Evolutionary conservation across 2,113 vertebrate genomes (phyloP).

Genomic region (Merops nubicus): DNA sequence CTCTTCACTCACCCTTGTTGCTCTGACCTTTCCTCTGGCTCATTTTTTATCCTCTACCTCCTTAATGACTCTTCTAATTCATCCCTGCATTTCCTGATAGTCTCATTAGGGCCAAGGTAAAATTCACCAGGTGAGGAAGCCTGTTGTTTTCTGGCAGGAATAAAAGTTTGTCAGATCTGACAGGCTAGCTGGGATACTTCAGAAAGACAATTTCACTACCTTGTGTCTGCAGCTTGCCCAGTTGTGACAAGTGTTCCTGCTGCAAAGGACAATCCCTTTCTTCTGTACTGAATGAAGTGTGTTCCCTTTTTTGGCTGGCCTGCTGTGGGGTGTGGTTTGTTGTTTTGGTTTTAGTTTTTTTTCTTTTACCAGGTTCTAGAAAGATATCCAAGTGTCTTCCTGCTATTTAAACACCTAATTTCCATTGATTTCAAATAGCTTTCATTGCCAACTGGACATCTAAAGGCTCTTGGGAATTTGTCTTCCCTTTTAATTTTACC

Average conservation of each 20-base stretch:
- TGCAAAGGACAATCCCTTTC: neutral
- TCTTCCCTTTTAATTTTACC: neutral
- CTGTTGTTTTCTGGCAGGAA: constrained; percentile 34
- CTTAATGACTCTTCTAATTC: constrained; percentile 46
- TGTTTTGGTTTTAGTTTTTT: too few species aligned
- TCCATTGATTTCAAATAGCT: neutral
- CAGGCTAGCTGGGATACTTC: neutral
- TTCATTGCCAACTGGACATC: neutral
- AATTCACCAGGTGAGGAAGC: neutral
- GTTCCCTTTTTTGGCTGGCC: neutral
- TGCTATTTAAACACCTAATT: neutral
- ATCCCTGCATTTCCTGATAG: neutral
- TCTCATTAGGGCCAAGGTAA: constrained; percentile 40
- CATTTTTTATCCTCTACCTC: constrained; percentile 41
- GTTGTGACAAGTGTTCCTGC: neutral
- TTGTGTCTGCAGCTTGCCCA: neutral
- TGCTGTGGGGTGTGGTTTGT: neutral
- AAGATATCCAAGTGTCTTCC: neutral
- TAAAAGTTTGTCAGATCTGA: constrained; percentile 8
- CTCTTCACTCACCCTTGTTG: neutral
- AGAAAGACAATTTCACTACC: neutral
- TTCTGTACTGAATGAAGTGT: neutral
- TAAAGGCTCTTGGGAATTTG: neutral
- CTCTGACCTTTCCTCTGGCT: constrained; percentile 42
- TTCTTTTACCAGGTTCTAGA: neutral